Conservation (phyloP, 2,797 vertebrate genomes). For the Chiloscyllium punctatum region DNA sequence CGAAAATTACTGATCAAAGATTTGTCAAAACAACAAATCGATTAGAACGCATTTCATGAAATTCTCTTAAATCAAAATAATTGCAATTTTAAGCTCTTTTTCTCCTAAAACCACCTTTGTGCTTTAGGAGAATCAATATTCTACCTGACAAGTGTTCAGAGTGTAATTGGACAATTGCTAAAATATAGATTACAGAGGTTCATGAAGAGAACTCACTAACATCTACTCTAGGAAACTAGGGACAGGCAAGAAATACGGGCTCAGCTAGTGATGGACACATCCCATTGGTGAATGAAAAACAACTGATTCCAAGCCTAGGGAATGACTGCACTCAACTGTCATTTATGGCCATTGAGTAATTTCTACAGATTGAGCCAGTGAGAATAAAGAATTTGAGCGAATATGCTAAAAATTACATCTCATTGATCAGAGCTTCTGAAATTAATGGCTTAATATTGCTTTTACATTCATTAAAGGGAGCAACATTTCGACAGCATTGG, state of each 20-base stretch:
- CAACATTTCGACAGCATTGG: not conserved
- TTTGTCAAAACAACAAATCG: not conserved
- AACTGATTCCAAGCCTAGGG: not conserved
- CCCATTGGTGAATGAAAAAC: too few relatives aligned
- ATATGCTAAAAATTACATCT: not conserved
- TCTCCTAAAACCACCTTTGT: not conserved
- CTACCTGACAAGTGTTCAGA: not conserved
- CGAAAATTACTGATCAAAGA: not conserved
- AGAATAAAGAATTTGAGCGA: not conserved
- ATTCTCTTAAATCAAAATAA: conserved; percentile 5
- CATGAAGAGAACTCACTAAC: too few relatives aligned
- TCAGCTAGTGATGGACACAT: too few relatives aligned
- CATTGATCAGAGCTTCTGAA: not conserved
- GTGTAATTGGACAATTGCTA: not conserved
- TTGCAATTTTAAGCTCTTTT: not conserved
- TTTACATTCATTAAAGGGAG: not conserved
- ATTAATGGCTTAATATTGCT: not conserved
- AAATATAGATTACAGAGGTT: not conserved
- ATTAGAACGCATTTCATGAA: not conserved
- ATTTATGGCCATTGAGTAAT: not conserved
- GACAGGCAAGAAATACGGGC: too few relatives aligned
- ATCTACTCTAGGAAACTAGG: too few relatives aligned
- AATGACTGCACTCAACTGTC: not conserved
- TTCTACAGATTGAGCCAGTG: not conserved
- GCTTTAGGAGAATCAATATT: not conserved